phyloP scores from a whole-genome alignment of 2,113 vertebrate genomes.

The Loxodonta africana region DNA sequence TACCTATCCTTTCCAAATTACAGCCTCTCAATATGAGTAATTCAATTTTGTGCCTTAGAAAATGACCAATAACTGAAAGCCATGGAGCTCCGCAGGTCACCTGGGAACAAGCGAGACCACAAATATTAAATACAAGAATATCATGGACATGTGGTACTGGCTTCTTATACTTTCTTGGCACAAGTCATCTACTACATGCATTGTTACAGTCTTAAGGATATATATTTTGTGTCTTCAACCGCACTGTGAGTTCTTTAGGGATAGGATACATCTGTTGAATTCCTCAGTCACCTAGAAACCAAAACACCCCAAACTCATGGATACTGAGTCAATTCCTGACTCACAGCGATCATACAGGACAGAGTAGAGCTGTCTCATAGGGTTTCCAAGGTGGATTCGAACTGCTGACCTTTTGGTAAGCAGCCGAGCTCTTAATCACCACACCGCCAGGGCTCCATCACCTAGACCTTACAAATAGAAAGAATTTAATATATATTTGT shows the following conservation, averaged over 20 bases:
- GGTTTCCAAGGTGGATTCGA: too few relatives aligned
- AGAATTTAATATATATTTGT: background rate
- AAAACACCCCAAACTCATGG: too few relatives aligned
- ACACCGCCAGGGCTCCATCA: too few relatives aligned
- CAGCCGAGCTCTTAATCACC: too few relatives aligned
- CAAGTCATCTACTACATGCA: background rate
- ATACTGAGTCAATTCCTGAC: too few relatives aligned
- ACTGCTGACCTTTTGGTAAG: too few relatives aligned
- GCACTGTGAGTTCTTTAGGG: slow-evolving; percentile 19
- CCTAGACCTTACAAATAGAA: background rate
- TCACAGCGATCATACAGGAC: too few relatives aligned
- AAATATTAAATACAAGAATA: background rate
- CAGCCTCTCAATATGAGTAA: background rate
- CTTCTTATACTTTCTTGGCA: background rate
- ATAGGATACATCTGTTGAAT: background rate
- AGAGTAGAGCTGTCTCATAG: too few relatives aligned
- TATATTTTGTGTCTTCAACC: background rate
- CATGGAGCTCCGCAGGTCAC: background rate
- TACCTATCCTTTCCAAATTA: background rate
- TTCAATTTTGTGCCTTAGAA: background rate
- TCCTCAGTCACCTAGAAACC: slow-evolving; percentile 3
- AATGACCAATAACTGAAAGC: background rate
- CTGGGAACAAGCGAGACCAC: background rate
- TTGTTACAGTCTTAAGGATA: background rate
- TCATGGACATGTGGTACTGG: background rate